phyloP scores from a whole-genome alignment of 23 tunicate genomes.

The Styela clava region DNA sequence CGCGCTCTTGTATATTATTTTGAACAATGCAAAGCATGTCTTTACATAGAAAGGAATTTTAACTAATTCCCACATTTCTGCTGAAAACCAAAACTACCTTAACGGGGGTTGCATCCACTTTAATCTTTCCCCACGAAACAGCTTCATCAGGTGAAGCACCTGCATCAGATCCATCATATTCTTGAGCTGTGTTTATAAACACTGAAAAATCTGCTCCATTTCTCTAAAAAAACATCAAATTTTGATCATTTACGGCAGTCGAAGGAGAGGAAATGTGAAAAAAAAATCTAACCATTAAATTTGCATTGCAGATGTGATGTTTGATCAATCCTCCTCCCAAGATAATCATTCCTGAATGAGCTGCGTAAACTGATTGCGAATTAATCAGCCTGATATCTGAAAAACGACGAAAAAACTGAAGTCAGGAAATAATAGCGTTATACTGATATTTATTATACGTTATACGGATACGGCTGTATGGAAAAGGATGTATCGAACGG shows the following conservation, averaged over 20 bases:
- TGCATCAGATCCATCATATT: slow-evolving; percentile 91
- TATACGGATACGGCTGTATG: no score
- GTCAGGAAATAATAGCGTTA: no score
- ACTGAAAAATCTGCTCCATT: slow-evolving; percentile 95
- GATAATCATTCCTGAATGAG: slow-evolving; percentile 91
- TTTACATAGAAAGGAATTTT: no score
- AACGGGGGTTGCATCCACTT: slow-evolving; percentile 68
- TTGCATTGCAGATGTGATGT: slow-evolving; percentile 97
- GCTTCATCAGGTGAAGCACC: slow-evolving; percentile 98
- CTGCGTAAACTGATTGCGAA: slow-evolving; percentile 80
- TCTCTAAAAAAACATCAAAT: slow-evolving; percentile 41
- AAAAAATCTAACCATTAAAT: slow-evolving; percentile 77
- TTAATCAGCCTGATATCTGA: slow-evolving; percentile 79
- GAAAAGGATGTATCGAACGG: no score
- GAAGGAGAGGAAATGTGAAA: background rate
- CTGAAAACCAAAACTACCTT: no score
- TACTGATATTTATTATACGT: no score
- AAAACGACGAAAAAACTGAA: background rate
- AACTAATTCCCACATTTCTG: no score
- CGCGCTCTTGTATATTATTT: no score
- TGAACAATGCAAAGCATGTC: no score
- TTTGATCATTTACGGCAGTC: background rate
- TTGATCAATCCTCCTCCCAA: slow-evolving; percentile 91
- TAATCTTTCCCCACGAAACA: slow-evolving; percentile 96
- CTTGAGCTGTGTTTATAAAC: slow-evolving; percentile 95